Evolutionary conservation across 2,888 invertebrate species (phyloP), one percentile per base, ranked within the genome.

Genomic region (Prosopocoilus inquinatus): DNA sequence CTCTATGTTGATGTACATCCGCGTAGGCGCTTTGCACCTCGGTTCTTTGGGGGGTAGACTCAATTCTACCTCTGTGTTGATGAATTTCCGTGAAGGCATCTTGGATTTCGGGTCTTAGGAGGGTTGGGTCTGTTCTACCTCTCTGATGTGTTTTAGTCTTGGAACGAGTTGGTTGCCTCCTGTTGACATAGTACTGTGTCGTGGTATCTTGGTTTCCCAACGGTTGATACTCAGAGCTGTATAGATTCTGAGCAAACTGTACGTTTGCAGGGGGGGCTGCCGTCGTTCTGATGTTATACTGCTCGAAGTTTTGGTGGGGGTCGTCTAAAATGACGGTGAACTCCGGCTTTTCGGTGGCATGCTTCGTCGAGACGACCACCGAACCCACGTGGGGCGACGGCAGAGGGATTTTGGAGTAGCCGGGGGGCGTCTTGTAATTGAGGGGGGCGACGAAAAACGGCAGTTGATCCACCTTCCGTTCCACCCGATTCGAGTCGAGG

Each of bases 301-400:
- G 38, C 5, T 38, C 12, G 4, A 38, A 13, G 7, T 41, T 41
- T 41, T 13, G 15, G 15, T 13, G 9, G 2, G 41, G 8, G 12
- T 15, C 13, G 12, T 41, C 12, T 9, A 41, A 41, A 41, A 28
- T 28, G 38, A 38, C 38, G 1, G 38, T 38, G 11, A 12, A 13
- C 38, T 38, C 47, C 16, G 64, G 63, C 56, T 78, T 79, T 53
- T 55, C 53, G 9, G 59, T 57, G 36, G 63, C 63, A 8, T 50
- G 20, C 5, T 28, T 28, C 7, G 20, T 28, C 20, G 66, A 71
- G 67, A 92, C 83, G 0, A 93, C 90, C 2, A 93, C 90, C 0
- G 91, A 91, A 1, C 92, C 92, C 0, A 93, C 91, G 67, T 93
- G 92, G 0, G 92, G 92, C 9, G 91, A 87, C 0, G 92, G 92